Base-by-base conservation (phyloP, 2,113 vertebrate genomes). In the Ictalurus furcatus region DNA sequence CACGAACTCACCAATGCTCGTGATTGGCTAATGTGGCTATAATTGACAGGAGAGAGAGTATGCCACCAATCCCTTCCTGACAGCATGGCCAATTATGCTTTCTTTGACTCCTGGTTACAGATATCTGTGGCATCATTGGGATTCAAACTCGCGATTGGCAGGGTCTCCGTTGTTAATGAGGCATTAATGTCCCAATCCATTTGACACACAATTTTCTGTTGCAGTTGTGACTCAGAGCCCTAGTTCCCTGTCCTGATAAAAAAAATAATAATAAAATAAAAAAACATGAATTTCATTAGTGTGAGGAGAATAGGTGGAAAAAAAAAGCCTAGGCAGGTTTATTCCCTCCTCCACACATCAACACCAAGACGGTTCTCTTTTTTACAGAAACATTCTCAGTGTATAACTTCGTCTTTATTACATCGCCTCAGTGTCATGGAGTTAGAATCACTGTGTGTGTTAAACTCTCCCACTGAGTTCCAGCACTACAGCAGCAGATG, bases 321-420 rank as follows among this genome's bases (percentile, higher is more conserved):
- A 80, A 81, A 67, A 81, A 34, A 17, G 44, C 16, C 11, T n/a
- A 52, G 11, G 58, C 7, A 61, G 37, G 54, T 87, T 82, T 82
- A 37, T 37, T 59, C 2, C 30, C 56, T 59, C 80, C 25, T n/a
- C 54, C 34, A 58, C 13, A n/a, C 48, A 81, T 28, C 30, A 40
- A 80, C 11, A 54, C 19, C 37, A 30, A 87, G 34, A 74, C 19
- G 25, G 34, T 59, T 74, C 56, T 21, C 44, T 13, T 5, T 23
- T 40, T 84, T 61, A 34, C 54, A 34, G 87, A 25, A 84, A 21
- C 13, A 25, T 59, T 59, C 25, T 59, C 86, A 34, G 73, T n/a
- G 59, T 37, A 61, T 25, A 69, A 48, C 28, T 84, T 61, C 78
- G 87, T 84, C 34, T 54, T 84, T 63, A 84, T 88, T 88, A 88